Evolutionary conservation across 2,888 invertebrate species (phyloP), one percentile per base, ranked within the genome.

Genomic region (Sphaerophoria taeniata): DNA sequence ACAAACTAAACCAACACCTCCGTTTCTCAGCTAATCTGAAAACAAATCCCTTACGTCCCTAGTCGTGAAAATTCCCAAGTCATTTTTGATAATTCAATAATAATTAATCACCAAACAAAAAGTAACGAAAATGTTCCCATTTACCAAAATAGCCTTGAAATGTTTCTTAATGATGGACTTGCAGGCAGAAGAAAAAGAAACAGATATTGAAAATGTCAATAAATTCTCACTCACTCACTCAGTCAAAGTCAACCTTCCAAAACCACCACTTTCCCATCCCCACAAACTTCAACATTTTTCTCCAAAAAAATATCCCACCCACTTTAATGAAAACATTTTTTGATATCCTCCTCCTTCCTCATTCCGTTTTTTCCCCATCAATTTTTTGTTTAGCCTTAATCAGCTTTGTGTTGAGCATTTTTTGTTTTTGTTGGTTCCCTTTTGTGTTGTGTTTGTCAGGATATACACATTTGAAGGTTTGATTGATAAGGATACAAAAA

Each of bases 401-500:
- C 65, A 49, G 49, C 49, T 65, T 65, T 65, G 49, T 65, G 49
- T 65, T 65, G 11, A 49, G 65, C 65, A 47, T 65, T 65, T 47
- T 63, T 65, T 58, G 6, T 39, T 6, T 60, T 6, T 34, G 2
- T 55, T 51, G 11, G 16, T 51, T 51, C 3, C 43, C 12, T 51
- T 24, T 36, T 34, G 4, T 12, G 1, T 39, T 60, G 0, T 43
- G 4, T 43, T 65, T 39, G 67, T 24, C 36, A 53, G 36, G 33
- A 9, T 61, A 43, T 4, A 67, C 11, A 67, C 51, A 67, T n/a
- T 67, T 67, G 67, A 67, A 14, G 67, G 67, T 49, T 65, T 67
- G 67, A 67, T 67, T 67, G 67, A 67, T 53, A 67, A 53, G 67
- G 67, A 53, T 67, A 67, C 51, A 49, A 53, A 67, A 67, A 67